Evolutionary conservation across 2,797 vertebrate genomes (phyloP), one percentile per base, ranked within the genome.

Genomic region (Carcharodon carcharias): DNA sequence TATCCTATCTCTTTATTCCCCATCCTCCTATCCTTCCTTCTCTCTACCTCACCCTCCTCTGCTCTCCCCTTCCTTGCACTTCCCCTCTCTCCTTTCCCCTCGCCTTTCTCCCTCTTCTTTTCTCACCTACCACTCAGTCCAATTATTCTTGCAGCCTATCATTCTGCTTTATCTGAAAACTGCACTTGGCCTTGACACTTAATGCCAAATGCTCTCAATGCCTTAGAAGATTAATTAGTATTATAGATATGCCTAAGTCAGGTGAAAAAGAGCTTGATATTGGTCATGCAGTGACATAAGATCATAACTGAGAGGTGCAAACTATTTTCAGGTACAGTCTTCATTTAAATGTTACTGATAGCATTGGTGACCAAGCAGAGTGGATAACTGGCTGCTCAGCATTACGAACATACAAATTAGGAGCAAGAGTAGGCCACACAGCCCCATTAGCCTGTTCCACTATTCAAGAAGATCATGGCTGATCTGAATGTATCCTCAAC

Each of bases 1-100:
- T 93, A 31, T 16, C 28, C 96, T 67, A 12, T 54, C 89, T 5
- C 56, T 9, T n/a, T 77, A 2, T 35, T 69, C 23, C 31, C 11
- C 71, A 77, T 35, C 71, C 96, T 96, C 96, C 93, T 95, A 56
- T 96, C 96, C 87, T 97, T 96, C 80, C n/a, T 82, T 77, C 71
- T 77, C 35, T 77, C 71, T 82, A n/a, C 77, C 77, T 82, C n/a
- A n/a, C 2, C 12, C 12, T n/a, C 12, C 73, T 14, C 0, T 82
- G 16, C 77, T 80, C 35, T 80, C 73, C 11, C 14, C 14, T 1
- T 18, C n/a, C 77, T 6, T 77, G 71, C 31, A 11, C 12, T 77
- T 77, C 77, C 16, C 14, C n/a, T 71, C 77, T 82, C n/a, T 18
- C 35, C 73, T 80, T n/a, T 14, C n/a, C 40, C 80, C 80, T n/a